Conservation (phyloP, 2,113 vertebrate genomes). For the Chamaetylas fuelleborni region DNA sequence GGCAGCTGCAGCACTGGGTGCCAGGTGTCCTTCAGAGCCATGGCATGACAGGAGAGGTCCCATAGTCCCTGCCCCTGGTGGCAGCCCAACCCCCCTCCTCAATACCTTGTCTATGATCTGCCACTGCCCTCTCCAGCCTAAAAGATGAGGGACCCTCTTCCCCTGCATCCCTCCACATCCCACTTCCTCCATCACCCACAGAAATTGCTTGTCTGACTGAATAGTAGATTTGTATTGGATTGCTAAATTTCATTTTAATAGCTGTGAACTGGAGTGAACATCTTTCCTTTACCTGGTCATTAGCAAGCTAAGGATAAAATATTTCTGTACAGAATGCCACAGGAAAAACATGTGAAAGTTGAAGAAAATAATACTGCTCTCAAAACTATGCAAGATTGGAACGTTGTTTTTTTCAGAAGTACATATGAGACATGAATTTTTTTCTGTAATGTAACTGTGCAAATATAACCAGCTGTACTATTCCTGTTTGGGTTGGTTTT, state of each 20-base stretch:
- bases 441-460: not conserved
- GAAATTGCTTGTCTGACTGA: not conserved
- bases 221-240: not conserved
- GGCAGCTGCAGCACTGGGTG: not conserved
- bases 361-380: not conserved
- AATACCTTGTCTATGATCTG: rapidly evolving
- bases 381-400: not conserved
- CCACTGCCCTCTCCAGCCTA: rapidly evolving
- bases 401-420: not conserved
- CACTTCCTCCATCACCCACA: rapidly evolving
- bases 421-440: not conserved
- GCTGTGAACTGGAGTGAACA: not conserved
- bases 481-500: not conserved
- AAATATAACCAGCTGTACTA: not conserved
- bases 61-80: not conserved
- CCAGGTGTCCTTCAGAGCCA: not conserved
- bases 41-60: rapidly evolving
- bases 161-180: not conserved
- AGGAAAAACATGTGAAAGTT: not conserved
- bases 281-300: not conserved
- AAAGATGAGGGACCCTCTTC: not conserved
- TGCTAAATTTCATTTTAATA: not conserved
- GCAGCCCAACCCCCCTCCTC: rapidly evolving
- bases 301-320: not conserved
- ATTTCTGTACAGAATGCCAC: not conserved